These are phyloP conservation scores for Sapajus apella DNA, from an alignment of 2,113 vertebrate genomes.

Conservation along the genomic window DNA sequence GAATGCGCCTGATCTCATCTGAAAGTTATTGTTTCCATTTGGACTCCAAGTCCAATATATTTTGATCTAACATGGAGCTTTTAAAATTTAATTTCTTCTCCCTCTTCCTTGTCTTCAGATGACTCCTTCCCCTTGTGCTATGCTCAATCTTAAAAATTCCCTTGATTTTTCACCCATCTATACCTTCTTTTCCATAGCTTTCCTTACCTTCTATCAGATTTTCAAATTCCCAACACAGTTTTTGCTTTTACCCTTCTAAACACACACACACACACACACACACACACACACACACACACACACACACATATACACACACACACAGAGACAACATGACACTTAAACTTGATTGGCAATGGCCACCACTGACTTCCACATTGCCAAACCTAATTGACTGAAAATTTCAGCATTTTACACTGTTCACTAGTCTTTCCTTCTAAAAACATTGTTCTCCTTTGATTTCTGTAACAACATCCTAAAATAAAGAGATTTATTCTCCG, in stretches of 20 bases:
- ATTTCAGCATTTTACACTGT: background rate
- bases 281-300: background rate
- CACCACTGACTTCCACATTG: background rate
- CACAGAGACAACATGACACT: background rate
- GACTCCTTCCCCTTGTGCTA: background rate
- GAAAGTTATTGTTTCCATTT: background rate
- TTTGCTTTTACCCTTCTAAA: background rate
- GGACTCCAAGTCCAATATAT: background rate
- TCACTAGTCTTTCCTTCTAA: background rate
- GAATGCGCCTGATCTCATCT: too few relatives aligned
- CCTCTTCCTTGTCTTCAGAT: background rate
- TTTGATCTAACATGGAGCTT: background rate
- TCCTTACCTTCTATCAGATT: background rate
- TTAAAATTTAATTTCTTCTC: background rate
- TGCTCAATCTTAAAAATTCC: background rate
- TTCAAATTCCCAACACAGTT: background rate
- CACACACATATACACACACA: background rate
- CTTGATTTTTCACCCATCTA: background rate
- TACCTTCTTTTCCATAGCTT: background rate
- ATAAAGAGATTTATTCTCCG: background rate
- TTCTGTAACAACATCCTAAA: background rate
- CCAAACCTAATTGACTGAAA: constrained; percentile 12
- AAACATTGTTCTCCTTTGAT: background rate
- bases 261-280: background rate
- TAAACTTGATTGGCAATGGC: background rate